Evolutionary conservation across 2,888 invertebrate species (phyloP), one percentile per base, ranked within the genome.

Genomic region (Heliconius erato): DNA sequence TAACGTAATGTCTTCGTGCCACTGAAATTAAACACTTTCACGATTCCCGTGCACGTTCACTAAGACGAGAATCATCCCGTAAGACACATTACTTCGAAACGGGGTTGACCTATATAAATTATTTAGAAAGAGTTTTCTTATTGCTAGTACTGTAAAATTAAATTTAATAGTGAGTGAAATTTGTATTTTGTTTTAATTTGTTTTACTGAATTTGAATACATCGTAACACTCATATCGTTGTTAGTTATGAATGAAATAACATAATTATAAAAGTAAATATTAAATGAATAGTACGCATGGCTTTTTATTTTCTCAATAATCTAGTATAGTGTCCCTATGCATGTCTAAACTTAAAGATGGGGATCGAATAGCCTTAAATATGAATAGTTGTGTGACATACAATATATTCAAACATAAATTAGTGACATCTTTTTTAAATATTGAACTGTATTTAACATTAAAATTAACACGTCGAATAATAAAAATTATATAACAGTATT

Each of bases 221-320:
- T 95, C 94, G 93, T 96, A 96, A 96, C 96, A 95, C 95, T 94
- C 96, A 95, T 96, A 96, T 96, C 96, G 96, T 96, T 96, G 95
- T 96, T 96, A 96, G 96, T 96, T 95, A 96, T 95, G 96, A 95
- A 96, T 95, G 95, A 95, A 71, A 95, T 96, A 96, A 96, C 96
- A 95, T 95, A 94, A 95, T 96, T 95, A 96, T 96, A 95, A 96
- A 95, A 95, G 95, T 96, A 96, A 95, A 95, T 95, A 96, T 96
- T 95, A 95, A 95, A 95, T 95, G 95, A 95, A 95, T 96, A 96
- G 95, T 95, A 94, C 89, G 88, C 89, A 90, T 92, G 92, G 91
- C 88, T 92, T 95, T 95, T 95, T 92, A 93, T 95, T 95, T 94
- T 87, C 89, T 82, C 86, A 83, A 79, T 82, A 78, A 82, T 71